phyloP scores from a whole-genome alignment of 2,797 vertebrate species.

The Vespertilio murinus region DNA sequence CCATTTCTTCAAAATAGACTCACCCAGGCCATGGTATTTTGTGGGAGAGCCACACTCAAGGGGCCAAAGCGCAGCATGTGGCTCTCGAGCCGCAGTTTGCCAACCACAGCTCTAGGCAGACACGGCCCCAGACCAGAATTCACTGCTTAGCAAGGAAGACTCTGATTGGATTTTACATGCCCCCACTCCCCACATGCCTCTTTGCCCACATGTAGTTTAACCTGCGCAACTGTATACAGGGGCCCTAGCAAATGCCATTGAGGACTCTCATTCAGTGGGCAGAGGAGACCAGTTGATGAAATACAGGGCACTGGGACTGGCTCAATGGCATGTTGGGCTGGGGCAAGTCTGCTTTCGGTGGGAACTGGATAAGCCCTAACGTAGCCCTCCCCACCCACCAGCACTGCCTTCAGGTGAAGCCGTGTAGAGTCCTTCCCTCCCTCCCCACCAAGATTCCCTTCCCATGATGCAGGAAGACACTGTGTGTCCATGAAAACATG shows the following conservation, averaged over 20 bases:
- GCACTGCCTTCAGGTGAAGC: background rate
- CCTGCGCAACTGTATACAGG: background rate
- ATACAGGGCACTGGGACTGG: background rate
- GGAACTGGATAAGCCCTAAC: background rate
- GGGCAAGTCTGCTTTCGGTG: background rate
- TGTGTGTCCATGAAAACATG: background rate
- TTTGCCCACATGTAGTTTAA: background rate
- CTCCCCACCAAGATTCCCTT: background rate
- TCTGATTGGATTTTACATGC: background rate
- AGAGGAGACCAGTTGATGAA: background rate
- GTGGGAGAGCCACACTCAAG: too few relatives aligned
- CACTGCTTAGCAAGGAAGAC: background rate
- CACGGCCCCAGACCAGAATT: background rate
- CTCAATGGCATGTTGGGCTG: background rate
- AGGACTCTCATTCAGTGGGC: background rate
- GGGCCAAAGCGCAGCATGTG: too few relatives aligned
- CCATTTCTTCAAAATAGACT: too few relatives aligned
- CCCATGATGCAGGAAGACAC: background rate
- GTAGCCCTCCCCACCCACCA: too few relatives aligned
- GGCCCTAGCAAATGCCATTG: background rate
- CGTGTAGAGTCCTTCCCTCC: background rate
- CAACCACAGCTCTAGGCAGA: background rate
- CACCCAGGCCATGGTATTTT: too few relatives aligned
- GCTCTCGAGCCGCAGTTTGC: too few relatives aligned
- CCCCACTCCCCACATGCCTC: accelerated